Percentiles rank a stretch among this genome's conserved stretches.
Conservation (phyloP, 1,140 invertebrate genomes). For the Papilio polyxenes region DNA sequence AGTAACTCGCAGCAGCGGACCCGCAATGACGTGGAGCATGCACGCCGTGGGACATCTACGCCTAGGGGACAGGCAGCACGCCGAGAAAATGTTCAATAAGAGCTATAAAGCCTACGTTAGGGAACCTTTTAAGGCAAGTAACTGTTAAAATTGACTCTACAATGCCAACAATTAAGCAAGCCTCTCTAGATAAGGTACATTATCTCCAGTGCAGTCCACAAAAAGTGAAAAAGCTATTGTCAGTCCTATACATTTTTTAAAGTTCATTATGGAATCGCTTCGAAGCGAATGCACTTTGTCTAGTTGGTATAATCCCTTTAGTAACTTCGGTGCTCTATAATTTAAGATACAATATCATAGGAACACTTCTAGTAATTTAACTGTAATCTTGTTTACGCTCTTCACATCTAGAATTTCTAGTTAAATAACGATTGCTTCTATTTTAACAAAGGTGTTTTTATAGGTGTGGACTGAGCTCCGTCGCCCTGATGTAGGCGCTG, state of each 20-base stretch:
- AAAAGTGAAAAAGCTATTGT: too few species aligned
- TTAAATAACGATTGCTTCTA: neutral
- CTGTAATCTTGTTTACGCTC: too few species aligned
- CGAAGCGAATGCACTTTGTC: too few species aligned
- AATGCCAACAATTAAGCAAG: neutral
- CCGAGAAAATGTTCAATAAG: slow-evolving; percentile 74
- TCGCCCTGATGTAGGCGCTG: slow-evolving; percentile 76
- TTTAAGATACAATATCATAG: too few species aligned
- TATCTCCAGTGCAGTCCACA: too few species aligned
- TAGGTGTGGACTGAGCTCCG: slow-evolving; percentile 81
- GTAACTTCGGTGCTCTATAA: too few species aligned
- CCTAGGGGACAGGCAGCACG: slow-evolving; percentile 61
- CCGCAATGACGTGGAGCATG: slow-evolving; percentile 83
- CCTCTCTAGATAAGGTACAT: too few species aligned
- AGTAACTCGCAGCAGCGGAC: slow-evolving; percentile 77
- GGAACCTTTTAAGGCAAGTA: slow-evolving; percentile 78
- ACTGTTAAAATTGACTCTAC: neutral
- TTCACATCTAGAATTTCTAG: too few species aligned
- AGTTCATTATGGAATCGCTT: too few species aligned
- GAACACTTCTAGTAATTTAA: too few species aligned
- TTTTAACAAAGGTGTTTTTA: slow-evolving; percentile 8
- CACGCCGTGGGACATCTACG: slow-evolving; percentile 79
- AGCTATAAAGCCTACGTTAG: slow-evolving; percentile 80
- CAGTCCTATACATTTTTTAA: too few species aligned
- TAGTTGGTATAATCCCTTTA: too few species aligned